A percentile compares a stretch with the other conserved stretches of the same genome.
Evolutionary conservation across 2,113 vertebrate genomes (phyloP).

Genomic region (Pseudonaja textilis): DNA sequence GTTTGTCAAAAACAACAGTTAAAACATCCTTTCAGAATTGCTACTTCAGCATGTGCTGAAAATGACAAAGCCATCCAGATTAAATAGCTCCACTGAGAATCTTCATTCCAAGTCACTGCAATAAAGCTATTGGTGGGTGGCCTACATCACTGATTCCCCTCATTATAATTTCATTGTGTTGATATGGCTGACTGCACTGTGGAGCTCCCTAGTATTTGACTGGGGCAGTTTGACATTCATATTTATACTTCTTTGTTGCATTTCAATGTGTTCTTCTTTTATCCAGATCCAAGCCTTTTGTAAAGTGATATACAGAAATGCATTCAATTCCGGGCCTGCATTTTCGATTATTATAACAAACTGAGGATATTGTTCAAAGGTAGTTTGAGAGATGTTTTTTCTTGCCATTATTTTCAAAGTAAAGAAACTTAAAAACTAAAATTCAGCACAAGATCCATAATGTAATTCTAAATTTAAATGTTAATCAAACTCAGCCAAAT

Average conservation of each 20-base stretch:
- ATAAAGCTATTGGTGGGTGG: constrained; percentile 77
- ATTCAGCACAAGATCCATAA: background rate
- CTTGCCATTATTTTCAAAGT: background rate
- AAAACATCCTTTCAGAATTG: constrained; percentile 64
- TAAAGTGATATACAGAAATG: constrained; percentile 59
- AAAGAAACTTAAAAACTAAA: background rate
- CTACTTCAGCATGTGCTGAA: constrained; percentile 71
- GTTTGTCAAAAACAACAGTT: constrained; percentile 69
- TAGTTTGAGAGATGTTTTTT: constrained; percentile 44
- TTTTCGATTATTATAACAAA: constrained; percentile 56
- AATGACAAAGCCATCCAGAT: constrained; percentile 73
- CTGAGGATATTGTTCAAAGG: constrained; percentile 47
- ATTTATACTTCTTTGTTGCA: constrained; percentile 70
- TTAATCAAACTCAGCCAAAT: background rate
- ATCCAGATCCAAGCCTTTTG: constrained; percentile 61
- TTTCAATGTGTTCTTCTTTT: constrained; percentile 61
- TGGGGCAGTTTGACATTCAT: constrained; percentile 72
- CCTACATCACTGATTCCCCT: constrained; percentile 62
- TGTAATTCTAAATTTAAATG: background rate
- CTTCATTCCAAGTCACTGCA: constrained; percentile 69
- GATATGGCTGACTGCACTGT: constrained; percentile 62
- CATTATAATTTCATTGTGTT: constrained; percentile 76
- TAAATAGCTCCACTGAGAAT: constrained; percentile 71
- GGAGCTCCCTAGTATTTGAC: constrained; percentile 64
- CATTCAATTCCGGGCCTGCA: constrained; percentile 61